Conservation (phyloP, 2,888 invertebrate genomes). For the Molorchus minor region DNA sequence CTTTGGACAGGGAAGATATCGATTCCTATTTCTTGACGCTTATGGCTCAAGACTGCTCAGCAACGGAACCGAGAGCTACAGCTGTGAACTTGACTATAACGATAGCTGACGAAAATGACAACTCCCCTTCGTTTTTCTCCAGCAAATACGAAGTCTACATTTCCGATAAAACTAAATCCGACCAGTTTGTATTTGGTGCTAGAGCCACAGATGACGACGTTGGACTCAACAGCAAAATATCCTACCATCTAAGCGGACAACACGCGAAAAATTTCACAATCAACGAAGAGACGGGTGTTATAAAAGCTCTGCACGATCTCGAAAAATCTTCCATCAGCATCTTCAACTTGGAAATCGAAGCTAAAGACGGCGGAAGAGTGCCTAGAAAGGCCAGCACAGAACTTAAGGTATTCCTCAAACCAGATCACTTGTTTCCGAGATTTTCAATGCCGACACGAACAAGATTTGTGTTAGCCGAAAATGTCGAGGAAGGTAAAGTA, state of each 20-base stretch:
- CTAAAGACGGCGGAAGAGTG: conserved; percentile 79
- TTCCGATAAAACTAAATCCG: conserved; percentile 80
- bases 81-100: conserved; percentile 84
- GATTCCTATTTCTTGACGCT: conserved; percentile 81
- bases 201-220: conserved; percentile 86
- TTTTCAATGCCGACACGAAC: conserved; percentile 76
- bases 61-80: conserved; percentile 83
- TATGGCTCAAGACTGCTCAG: conserved; percentile 89
- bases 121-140: conserved; percentile 80
- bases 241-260: conserved; percentile 80
- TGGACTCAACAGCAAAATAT: conserved; percentile 81
- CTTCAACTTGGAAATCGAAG: conserved; percentile 79
- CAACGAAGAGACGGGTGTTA: conserved; percentile 84
- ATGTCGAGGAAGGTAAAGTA: conserved; percentile 78
- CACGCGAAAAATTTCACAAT: conserved; percentile 82
- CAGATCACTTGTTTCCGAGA: conserved; percentile 81
- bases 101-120: conserved; percentile 86
- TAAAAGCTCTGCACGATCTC: conserved; percentile 80
- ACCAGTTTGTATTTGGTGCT: conserved; percentile 91
- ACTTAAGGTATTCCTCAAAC: conserved; percentile 79
- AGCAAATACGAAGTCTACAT: conserved; percentile 81
- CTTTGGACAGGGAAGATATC: conserved; percentile 82
- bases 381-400: conserved; percentile 78
- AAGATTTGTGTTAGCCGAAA: conserved; percentile 81
- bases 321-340: conserved; percentile 67